Conservation (phyloP, 2,113 vertebrate species). For the Promerops cafer region DNA sequence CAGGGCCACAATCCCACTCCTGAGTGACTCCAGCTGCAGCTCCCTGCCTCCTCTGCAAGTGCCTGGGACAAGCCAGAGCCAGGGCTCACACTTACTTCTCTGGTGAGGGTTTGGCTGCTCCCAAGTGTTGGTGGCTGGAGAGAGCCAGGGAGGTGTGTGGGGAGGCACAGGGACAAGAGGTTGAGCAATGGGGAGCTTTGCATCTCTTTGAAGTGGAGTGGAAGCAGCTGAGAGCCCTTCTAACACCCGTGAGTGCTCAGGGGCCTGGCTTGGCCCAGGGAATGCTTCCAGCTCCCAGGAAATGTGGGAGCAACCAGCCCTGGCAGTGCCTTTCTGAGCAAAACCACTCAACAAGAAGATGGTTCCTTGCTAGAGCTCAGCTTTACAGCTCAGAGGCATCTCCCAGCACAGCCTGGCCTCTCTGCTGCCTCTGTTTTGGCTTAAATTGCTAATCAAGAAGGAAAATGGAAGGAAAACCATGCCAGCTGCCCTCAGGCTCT, state of each 20-base stretch:
- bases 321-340: not conserved
- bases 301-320: not conserved
- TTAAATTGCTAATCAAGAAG: not conserved
- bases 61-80: not conserved
- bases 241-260: not conserved
- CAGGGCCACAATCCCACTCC: not conserved
- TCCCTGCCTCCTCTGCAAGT: not conserved
- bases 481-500: not conserved
- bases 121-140: not conserved
- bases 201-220: not conserved
- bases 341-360: not conserved
- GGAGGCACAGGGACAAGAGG: not conserved
- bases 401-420: not conserved
- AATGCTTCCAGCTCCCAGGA: not conserved
- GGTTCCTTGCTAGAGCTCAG: not conserved
- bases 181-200: not conserved
- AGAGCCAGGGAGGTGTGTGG: not conserved
- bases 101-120: not conserved
- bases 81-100: not conserved
- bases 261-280: not conserved
- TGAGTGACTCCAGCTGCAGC: not conserved
- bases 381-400: not conserved
- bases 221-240: not conserved
- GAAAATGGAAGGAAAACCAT: not conserved
- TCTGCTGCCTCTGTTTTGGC: constrained; percentile 8